Conservation (phyloP, 1,140 invertebrate genomes). For the Trachymyrmex septentrionalis region DNA sequence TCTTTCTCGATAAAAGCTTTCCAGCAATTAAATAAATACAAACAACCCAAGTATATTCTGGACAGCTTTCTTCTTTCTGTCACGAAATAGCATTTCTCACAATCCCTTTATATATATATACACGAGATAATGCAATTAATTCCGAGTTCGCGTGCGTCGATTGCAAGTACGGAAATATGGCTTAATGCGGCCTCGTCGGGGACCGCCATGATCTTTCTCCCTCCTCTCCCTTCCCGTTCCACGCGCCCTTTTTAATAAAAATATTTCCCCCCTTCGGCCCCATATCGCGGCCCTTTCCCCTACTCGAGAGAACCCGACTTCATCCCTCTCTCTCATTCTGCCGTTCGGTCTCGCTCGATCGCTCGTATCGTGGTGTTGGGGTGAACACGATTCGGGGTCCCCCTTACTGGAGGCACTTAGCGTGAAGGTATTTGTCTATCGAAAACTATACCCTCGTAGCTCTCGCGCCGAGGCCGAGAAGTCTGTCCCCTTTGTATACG, state of each 20-base stretch:
- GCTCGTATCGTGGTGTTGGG: slow-evolving; percentile 54
- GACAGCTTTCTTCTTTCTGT: not conserved
- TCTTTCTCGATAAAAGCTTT: not conserved
- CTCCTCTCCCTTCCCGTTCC: slow-evolving; percentile 33
- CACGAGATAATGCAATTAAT: slow-evolving; percentile 22
- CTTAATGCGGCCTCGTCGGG: slow-evolving; percentile 69
- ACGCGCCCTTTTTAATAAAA: slow-evolving; percentile 72
- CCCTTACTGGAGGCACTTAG: slow-evolving; percentile 71
- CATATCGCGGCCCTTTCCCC: slow-evolving; percentile 9
- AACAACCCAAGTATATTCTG: not conserved
- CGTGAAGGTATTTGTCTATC: slow-evolving; percentile 75
- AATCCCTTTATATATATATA: no score
- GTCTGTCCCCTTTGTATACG: slow-evolving; percentile 31
- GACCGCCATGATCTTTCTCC: slow-evolving; percentile 55
- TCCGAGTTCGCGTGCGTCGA: slow-evolving; percentile 19
- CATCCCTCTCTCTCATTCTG: slow-evolving; percentile 27
- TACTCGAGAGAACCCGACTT: slow-evolving; percentile 24
- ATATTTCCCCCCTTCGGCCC: slow-evolving; percentile 62
- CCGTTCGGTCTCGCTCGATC: not conserved
- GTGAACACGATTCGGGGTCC: slow-evolving; percentile 70
- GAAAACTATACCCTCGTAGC: slow-evolving; percentile 72
- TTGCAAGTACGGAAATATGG: slow-evolving; percentile 71
- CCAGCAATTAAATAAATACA: not conserved
- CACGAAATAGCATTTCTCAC: not conserved
- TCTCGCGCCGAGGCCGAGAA: slow-evolving; percentile 29